phyloP scores from a whole-genome alignment of 2,797 vertebrate species.

The Spinibarbus caldwelli region DNA sequence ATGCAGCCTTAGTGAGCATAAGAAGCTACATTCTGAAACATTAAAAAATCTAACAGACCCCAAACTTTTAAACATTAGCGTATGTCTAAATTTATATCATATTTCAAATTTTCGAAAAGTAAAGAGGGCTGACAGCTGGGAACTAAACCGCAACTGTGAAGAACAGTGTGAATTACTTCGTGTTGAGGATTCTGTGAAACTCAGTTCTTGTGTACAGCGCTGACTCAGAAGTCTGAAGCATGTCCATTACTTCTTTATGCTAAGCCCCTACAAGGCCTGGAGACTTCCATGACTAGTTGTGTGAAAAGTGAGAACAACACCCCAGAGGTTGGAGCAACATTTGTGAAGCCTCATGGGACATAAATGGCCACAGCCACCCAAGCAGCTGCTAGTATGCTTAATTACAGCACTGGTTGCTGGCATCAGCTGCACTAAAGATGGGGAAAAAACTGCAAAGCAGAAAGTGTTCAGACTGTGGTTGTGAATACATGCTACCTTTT shows the following conservation, averaged over 20 bases:
- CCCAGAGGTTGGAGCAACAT: conserved; percentile 10
- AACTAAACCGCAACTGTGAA: background rate
- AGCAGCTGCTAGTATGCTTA: conserved; percentile 13
- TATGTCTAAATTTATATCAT: background rate
- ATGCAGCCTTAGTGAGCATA: too few relatives aligned
- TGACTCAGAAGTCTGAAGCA: background rate
- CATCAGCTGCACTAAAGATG: conserved; percentile 17
- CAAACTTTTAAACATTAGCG: background rate
- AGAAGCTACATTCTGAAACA: too few relatives aligned
- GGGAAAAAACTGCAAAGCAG: background rate
- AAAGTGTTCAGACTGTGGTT: background rate
- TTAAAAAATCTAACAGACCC: too few relatives aligned
- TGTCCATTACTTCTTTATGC: background rate
- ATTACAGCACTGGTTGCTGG: conserved; percentile 35
- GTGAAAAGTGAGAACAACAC: conserved; percentile 5
- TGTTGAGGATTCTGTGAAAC: background rate
- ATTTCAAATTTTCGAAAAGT: background rate
- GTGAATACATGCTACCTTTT: background rate
- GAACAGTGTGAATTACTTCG: background rate
- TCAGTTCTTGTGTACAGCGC: background rate
- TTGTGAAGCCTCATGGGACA: conserved; percentile 21
- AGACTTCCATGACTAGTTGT: background rate
- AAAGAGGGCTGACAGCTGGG: background rate
- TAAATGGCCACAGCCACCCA: conserved; percentile 21
- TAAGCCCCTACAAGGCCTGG: background rate